Evolutionary conservation across 92 coral and sea anemone genomes (phyloP), one percentile per base, ranked within the genome.

Genomic region (Desmophyllum pertusum): DNA sequence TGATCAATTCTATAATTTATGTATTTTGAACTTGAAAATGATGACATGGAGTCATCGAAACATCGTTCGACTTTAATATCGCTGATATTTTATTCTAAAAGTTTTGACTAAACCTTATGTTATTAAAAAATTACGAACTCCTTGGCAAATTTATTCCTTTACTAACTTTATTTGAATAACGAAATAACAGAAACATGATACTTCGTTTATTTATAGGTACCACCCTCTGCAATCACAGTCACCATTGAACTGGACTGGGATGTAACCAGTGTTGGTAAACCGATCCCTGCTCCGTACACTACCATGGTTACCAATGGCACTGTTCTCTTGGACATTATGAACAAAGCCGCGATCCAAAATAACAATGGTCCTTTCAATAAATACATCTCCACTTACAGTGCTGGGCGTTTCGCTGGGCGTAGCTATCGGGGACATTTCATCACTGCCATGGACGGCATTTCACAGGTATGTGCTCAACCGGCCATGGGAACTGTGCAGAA

Each of bases 231-330:
- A 6, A 84, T 84, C 61, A 84, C 82, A 33, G 87, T 84, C 5
- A 84, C 87, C 73, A 62, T 84, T 66, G 81, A 29, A 63, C 4
- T 75, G 29, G 65, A 63, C 63, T 84, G 87, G 87, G 35, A 76
- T 46, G 40, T 64, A 3, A 15, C 36, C 10, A 39, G 48, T 2
- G 75, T 75, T 35, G 75, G 75, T 6, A 84, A 84, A 46, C 81
- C 87, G 4, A 75, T 84, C 23, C 87, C 87, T 10, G 52, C 74
- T 37, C 37, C 67, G 1, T 64, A 45, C 53, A 75, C 76, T 25
- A 84, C 87, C 19, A 59, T 75, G 35, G 87, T 84, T 14, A 3
- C 65, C 3, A 17, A 42, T 0, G 81, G 51, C 45, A 62, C 75
- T 13, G 40, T 6, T 43, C 81, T 84, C 3, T 30, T 33, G 27